A percentile compares a stretch with the other conserved stretches of the same genome.
These are phyloP conservation scores for Chouioia cunea DNA, from an alignment of 2,888 invertebrate species.

Conservation along the genomic window DNA sequence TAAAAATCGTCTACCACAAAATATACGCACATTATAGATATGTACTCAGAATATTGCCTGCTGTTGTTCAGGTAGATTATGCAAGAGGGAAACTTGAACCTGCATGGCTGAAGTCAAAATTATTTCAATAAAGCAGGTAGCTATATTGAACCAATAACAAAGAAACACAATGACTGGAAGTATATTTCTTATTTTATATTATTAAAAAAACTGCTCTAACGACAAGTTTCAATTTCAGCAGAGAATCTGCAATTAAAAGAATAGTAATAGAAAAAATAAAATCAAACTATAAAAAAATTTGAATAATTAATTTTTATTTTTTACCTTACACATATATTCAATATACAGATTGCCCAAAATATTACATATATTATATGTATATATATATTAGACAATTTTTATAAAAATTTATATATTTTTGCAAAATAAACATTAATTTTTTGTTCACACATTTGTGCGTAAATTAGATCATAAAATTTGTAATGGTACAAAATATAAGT, in stretches of 20 bases:
- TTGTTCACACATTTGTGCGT: slow-evolving; percentile 24
- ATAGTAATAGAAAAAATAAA: slow-evolving; percentile 12
- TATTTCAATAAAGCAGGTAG: no score
- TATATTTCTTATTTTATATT: no score
- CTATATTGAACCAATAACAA: no score
- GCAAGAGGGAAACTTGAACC: no score
- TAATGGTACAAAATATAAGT: slow-evolving; percentile 38
- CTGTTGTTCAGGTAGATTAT: no score
- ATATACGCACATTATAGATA: no score
- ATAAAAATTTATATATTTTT: slow-evolving; percentile 21
- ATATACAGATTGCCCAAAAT: slow-evolving; percentile 38
- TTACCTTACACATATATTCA: slow-evolving; percentile 27
- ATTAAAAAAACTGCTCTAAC: background rate
- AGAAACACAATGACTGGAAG: no score
- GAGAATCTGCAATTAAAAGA: background rate
- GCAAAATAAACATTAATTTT: slow-evolving; percentile 17
- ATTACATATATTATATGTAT: slow-evolving; percentile 8
- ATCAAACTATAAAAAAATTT: background rate
- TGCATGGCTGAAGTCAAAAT: no score
- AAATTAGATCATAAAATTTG: slow-evolving; percentile 29
- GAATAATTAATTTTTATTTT: slow-evolving; percentile 26
- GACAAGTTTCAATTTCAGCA: background rate
- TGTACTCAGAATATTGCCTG: no score
- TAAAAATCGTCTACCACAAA: background rate
- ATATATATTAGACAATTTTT: slow-evolving; percentile 29